Evolutionary conservation across 2,113 vertebrate species (phyloP), one percentile per base, ranked within the genome.

Genomic region (Rhinopomastus cyanomelas): DNA sequence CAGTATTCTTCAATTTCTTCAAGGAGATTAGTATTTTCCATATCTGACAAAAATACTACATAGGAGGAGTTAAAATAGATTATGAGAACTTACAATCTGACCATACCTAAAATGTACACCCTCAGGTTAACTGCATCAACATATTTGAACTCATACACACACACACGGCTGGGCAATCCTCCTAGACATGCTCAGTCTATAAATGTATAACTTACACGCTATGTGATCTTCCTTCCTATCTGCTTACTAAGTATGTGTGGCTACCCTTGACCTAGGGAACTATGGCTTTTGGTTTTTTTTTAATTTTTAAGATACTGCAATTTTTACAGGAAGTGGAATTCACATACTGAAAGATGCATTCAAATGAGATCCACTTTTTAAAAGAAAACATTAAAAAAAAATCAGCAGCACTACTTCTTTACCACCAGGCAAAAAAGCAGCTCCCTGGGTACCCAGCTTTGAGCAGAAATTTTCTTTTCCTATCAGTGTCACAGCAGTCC

Each of bases 261-360:
- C 22, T 77, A 76, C 16, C 20, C 48, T 12, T 55, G 42, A 80
- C 21, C 14, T 30, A n/a, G 7, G 19, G 36, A 74, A 62, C 18
- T 62, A 30, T 26, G 16, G 16, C 6, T 14, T 0, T 1, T 64
- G 16, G 6, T 14, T 0, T 1, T 67, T 23, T 30, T 68, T 53
- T 39, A 3, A 17, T 30, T 91, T 55, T 56, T 56, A 32, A 71
- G 30, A 52, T 77, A 55, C 13, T 66, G 65, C 32, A 2, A 16
- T 29, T 92, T 73, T 88, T 60, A n/a, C 30, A 59, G 30, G 20
- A 71, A 61, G 71, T 53, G 8, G 6, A 11, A 88, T 42, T 66
- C 8, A 88, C 75, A 81, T 2, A 79, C 10, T 86, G 25, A 69
- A 81, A 57, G 2, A 20, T 2, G 5, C 37, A 57, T 34, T 78